Evolutionary conservation across 2,888 invertebrate species (phyloP).

Genomic region (Hyposoter dolosus): DNA sequence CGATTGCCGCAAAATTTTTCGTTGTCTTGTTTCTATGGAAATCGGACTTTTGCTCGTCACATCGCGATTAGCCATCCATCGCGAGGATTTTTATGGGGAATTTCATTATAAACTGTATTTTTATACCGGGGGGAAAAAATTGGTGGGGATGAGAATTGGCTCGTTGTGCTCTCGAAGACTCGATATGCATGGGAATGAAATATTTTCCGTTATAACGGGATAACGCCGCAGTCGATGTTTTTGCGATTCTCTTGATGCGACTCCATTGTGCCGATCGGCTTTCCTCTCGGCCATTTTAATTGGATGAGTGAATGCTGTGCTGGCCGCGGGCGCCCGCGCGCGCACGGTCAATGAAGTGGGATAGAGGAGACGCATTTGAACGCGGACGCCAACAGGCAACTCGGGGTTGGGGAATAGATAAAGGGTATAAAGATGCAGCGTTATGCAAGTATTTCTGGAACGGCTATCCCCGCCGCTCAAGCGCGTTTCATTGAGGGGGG

Average conservation of each 20-base stretch:
- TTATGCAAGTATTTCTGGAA: constrained; percentile 65
- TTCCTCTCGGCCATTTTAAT: constrained; percentile 62
- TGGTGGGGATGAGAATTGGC: no score
- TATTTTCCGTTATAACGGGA: constrained; percentile 12
- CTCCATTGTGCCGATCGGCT: constrained; percentile 46
- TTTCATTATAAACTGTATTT: no score
- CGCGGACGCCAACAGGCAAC: background rate
- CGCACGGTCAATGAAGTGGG: constrained; percentile 47
- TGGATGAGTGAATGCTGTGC: constrained; percentile 46
- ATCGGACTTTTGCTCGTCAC: no score
- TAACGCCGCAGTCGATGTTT: background rate
- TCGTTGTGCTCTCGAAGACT: no score
- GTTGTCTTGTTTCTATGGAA: no score
- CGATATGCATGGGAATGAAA: background rate
- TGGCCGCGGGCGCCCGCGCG: constrained; percentile 19
- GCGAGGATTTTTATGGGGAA: no score
- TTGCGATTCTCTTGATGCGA: constrained; percentile 6
- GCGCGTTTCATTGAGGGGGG: background rate
- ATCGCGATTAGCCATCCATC: no score
- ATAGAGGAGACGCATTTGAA: constrained; percentile 8
- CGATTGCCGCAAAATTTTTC: no score
- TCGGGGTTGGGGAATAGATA: constrained; percentile 22
- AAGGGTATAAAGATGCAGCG: constrained; percentile 56
- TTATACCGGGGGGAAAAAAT: no score
- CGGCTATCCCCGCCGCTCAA: constrained; percentile 25